Evolutionary conservation across 1,140 invertebrate genomes (phyloP).

Genomic region (Papilio polyxenes): DNA sequence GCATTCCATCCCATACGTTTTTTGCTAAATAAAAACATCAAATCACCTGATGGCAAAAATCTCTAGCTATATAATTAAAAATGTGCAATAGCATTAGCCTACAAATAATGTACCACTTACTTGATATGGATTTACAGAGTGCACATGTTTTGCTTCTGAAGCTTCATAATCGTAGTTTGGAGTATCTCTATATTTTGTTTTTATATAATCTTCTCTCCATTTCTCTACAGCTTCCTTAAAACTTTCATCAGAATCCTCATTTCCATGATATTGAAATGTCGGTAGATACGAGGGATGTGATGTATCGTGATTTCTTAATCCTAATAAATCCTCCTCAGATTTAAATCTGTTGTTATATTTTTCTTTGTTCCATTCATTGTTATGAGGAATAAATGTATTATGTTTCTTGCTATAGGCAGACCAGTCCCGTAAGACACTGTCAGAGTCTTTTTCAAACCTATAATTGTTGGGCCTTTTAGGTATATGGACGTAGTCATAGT

Average conservation of each 20-base stretch:
- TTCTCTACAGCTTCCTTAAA: constrained; percentile 70
- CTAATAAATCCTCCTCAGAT: constrained; percentile 74
- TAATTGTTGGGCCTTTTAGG: constrained; percentile 58
- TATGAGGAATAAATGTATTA: constrained; percentile 50
- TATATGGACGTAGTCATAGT: constrained; percentile 65
- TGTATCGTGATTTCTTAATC: constrained; percentile 70
- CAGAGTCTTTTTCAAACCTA: constrained; percentile 52
- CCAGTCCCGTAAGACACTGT: constrained; percentile 55
- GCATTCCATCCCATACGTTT: constrained; percentile 68
- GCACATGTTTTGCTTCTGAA: constrained; percentile 68
- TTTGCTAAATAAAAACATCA: constrained; percentile 67
- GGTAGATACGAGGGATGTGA: constrained; percentile 63
- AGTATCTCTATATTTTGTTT: constrained; percentile 66
- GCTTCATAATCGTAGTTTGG: constrained; percentile 63
- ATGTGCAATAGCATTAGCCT: constrained; percentile 21
- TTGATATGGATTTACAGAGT: constrained; percentile 69
- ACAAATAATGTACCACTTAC: constrained; percentile 58
- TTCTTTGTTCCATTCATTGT: constrained; percentile 65
- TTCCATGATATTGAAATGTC: constrained; percentile 56
- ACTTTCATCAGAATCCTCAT: constrained; percentile 56
- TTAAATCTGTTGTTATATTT: constrained; percentile 59
- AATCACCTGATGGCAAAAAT: constrained; percentile 38
- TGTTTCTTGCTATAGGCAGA: constrained; percentile 49
- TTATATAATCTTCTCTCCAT: constrained; percentile 71
- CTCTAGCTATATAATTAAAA: constrained; percentile 20